These are phyloP conservation scores for Yasuhikotakia modesta DNA, from an alignment of 2,797 vertebrate species.

Conservation along the genomic window DNA sequence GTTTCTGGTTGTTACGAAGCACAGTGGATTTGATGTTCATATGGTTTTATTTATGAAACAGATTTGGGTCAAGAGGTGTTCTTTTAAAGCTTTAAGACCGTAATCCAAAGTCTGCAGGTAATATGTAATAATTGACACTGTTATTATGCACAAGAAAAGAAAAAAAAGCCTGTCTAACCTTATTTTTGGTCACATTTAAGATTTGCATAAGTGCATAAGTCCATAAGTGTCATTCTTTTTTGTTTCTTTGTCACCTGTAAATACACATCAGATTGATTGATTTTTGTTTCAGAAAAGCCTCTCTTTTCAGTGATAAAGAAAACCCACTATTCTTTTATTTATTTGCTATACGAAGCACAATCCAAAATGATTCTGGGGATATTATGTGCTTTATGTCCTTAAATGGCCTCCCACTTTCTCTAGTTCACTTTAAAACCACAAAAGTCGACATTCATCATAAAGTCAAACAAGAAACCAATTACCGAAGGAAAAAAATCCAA, in stretches of 20 bases:
- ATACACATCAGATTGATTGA: conserved; percentile 33
- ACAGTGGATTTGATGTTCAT: conserved; percentile 66
- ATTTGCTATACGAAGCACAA: conserved; percentile 51
- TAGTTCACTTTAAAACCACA: conserved; percentile 71
- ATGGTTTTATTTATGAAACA: conserved; percentile 72
- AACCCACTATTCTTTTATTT: too few relatives aligned
- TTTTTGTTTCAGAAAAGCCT: too few relatives aligned
- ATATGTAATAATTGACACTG: conserved; percentile 30
- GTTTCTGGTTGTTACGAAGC: conserved; percentile 61
- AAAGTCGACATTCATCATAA: conserved; percentile 74
- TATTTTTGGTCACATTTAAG: not conserved
- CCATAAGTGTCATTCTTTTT: not conserved
- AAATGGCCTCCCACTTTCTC: conserved; percentile 64
- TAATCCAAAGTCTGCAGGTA: conserved; percentile 70
- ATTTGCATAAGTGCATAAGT: not conserved
- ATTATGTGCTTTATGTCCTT: conserved; percentile 50
- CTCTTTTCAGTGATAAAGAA: too few relatives aligned
- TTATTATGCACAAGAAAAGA: not conserved
- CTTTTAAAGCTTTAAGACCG: conserved; percentile 73
- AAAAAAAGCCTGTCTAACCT: not conserved
- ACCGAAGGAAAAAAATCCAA: conserved; percentile 70
- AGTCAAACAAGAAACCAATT: conserved; percentile 60
- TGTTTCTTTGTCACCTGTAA: conserved; percentile 45
- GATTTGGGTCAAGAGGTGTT: conserved; percentile 80
- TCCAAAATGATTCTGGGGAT: conserved; percentile 56